These are phyloP conservation scores for Boloria selene DNA, from an alignment of 2,888 invertebrate species.

Conservation along the genomic window DNA sequence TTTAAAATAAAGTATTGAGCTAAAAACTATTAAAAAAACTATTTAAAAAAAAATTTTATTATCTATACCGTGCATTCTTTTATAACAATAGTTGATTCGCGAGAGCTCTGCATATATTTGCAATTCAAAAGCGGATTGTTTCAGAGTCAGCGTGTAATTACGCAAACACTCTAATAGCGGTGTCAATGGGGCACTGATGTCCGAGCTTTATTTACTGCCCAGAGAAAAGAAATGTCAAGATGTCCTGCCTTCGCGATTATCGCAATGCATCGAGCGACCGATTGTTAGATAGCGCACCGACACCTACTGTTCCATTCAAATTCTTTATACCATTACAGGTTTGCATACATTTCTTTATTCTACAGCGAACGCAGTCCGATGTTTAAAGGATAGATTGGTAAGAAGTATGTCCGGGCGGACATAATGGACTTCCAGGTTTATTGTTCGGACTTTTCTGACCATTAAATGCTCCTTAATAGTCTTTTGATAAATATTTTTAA, in stretches of 20 bases:
- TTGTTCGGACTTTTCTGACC: constrained; percentile 36
- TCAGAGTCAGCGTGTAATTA: constrained; percentile 62
- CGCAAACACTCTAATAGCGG: constrained; percentile 67
- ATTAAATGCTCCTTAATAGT: constrained; percentile 32
- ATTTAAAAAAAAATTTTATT: too few relatives aligned
- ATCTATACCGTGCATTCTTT: constrained; percentile 24
- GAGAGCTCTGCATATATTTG: constrained; percentile 63
- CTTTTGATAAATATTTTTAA: constrained; percentile 31
- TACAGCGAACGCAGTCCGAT: constrained; percentile 17
- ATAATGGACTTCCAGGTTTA: constrained; percentile 39
- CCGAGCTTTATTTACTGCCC: constrained; percentile 60
- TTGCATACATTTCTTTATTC: constrained; percentile 34
- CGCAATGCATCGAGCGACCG: constrained; percentile 60
- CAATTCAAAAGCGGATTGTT: constrained; percentile 61
- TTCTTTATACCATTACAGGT: constrained; percentile 41
- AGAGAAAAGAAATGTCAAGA: constrained; percentile 46
- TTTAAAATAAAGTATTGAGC: too few relatives aligned
- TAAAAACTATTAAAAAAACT: too few relatives aligned
- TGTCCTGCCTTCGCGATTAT: constrained; percentile 56
- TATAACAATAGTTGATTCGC: constrained; percentile 48
- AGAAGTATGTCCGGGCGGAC: constrained; percentile 35
- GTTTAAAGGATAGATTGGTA: constrained; percentile 20
- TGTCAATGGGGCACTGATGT: constrained; percentile 59
- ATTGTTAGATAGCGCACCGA: constrained; percentile 48
- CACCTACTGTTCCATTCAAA: constrained; percentile 52